A percentile compares a stretch with the other conserved stretches of the same genome.
phyloP scores from a whole-genome alignment of 2,113 vertebrate genomes.

The Dascyllus trimaculatus region DNA sequence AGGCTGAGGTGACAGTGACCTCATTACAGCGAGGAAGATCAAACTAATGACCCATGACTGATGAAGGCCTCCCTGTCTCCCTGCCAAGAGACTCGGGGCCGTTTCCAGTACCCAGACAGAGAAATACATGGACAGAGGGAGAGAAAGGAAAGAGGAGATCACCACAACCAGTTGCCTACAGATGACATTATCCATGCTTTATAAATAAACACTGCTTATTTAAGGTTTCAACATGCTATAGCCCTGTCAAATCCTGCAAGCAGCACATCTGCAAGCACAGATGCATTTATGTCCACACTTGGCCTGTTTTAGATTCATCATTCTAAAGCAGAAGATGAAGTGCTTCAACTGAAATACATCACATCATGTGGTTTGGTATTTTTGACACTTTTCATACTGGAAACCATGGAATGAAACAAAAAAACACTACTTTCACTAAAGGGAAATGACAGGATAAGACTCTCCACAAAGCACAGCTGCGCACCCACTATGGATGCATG shows the following conservation, averaged over 20 bases:
- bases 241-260: conserved; percentile 3
- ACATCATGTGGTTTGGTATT: neutral
- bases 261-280: neutral
- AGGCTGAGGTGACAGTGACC: conserved; percentile 77
- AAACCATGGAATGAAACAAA: neutral
- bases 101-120: conserved; percentile 27
- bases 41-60: conserved; percentile 79
- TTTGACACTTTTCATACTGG: conserved; percentile 1
- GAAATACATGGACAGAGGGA: neutral
- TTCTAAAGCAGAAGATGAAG: conserved; percentile 7
- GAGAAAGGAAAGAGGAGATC: neutral
- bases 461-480: neutral
- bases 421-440: neutral
- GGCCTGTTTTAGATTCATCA: neutral
- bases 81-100: conserved; percentile 5
- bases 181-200: conserved; percentile 41
- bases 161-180: conserved; percentile 1
- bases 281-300: neutral
- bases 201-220: conserved; percentile 38
- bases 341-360: neutral
- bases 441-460: conserved; percentile 1
- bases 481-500: neutral
- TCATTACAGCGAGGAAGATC: conserved; percentile 74
- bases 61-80: conserved; percentile 64
- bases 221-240: neutral